phyloP scores from a whole-genome alignment of 1,140 invertebrate genomes.

The Cydia splendana region DNA sequence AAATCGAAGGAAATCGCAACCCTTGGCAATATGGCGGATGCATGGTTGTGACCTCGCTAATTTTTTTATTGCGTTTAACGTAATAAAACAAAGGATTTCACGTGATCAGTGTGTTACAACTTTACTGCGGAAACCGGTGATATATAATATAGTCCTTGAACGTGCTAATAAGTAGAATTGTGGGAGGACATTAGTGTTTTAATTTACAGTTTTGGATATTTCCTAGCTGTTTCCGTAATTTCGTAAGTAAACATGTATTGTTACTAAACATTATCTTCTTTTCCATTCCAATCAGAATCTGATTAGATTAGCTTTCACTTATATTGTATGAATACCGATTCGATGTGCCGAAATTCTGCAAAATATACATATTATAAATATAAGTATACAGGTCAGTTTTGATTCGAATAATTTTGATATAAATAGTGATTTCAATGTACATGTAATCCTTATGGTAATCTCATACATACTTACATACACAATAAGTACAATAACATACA shows the following conservation, averaged over 20 bases:
- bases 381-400: neutral
- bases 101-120: neutral
- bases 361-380: neutral
- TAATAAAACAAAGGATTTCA: conserved; percentile 29
- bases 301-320: neutral
- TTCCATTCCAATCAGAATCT: neutral
- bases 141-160: neutral
- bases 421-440: neutral
- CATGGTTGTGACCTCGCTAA: conserved; percentile 50
- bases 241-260: neutral
- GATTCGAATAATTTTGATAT: neutral
- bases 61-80: conserved; percentile 42
- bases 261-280: neutral
- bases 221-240: neutral
- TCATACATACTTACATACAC: too few species aligned
- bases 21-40: conserved; percentile 73
- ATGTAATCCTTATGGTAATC: neutral
- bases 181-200: neutral
- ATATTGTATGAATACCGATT: neutral
- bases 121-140: conserved; percentile 1
- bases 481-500: too few species aligned
- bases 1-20: conserved; percentile 59
- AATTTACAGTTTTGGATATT: neutral
- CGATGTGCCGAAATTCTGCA: neutral
- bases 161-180: neutral